Conservation (phyloP, 2,113 vertebrate species). For the Odobenus rosmarus region DNA sequence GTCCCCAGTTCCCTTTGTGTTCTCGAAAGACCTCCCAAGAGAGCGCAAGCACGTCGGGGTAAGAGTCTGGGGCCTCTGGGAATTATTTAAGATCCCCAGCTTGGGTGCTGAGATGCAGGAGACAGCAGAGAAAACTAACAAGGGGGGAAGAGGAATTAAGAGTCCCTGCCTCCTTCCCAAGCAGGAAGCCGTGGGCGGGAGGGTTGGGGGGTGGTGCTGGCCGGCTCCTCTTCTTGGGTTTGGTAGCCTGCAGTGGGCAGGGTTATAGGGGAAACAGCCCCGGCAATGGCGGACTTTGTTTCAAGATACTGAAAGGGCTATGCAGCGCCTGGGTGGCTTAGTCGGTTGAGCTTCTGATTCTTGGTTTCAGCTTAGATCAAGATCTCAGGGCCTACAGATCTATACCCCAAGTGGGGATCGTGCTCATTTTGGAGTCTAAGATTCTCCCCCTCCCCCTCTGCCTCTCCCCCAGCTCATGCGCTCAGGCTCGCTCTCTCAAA, state of each 20-base stretch:
- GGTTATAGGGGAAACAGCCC: too few relatives aligned
- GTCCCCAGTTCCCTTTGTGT: not conserved
- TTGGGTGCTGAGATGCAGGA: not conserved
- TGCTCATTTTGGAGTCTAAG: not conserved
- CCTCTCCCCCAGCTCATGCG: not conserved
- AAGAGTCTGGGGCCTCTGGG: not conserved
- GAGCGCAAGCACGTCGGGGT: not conserved
- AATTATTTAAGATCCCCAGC: not conserved
- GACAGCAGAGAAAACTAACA: not conserved
- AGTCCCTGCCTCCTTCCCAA: accelerated
- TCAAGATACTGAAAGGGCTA: not conserved
- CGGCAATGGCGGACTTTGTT: accelerated
- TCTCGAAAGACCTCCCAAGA: not conserved
- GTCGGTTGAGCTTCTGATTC: not conserved
- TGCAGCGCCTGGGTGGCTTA: not conserved
- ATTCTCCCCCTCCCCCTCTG: not conserved
- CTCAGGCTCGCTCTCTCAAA: not conserved
- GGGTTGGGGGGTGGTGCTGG: not conserved
- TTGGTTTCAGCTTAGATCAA: not conserved
- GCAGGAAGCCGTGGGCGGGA: not conserved
- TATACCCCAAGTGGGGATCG: not conserved
- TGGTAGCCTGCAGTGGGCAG: not conserved
- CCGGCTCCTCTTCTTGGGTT: not conserved
- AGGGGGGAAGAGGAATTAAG: not conserved
- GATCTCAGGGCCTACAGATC: not conserved